Evolutionary conservation across 2,113 vertebrate genomes (phyloP).

Genomic region (Orientallactaga bullata): DNA sequence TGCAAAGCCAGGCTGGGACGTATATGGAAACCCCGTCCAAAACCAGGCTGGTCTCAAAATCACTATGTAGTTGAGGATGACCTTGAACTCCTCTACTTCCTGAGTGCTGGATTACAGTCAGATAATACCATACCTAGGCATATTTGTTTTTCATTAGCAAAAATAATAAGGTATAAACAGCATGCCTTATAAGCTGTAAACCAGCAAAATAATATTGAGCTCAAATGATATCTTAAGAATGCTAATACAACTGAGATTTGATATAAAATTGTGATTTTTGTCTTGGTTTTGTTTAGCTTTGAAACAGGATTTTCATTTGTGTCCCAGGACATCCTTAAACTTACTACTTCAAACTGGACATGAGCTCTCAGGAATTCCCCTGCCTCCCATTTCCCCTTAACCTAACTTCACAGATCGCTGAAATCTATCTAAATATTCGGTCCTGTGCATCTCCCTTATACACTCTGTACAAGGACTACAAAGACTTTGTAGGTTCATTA

Average conservation of each 20-base stretch:
- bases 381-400: not conserved
- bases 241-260: not conserved
- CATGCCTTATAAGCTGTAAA: not conserved
- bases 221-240: not conserved
- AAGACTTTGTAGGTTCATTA: not conserved
- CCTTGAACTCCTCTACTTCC: not conserved
- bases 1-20: no score
- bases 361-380: not conserved
- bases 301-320: not conserved
- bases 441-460: not conserved
- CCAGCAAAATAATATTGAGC: not conserved
- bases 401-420: not conserved
- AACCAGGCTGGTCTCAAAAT: no score
- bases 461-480: not conserved
- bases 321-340: not conserved
- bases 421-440: not conserved
- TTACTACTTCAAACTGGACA: not conserved
- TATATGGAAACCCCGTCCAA: no score
- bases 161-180: constrained; percentile 1
- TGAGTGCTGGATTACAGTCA: not conserved
- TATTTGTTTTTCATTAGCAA: not conserved
- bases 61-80: no score
- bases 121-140: not conserved
- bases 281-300: not conserved
- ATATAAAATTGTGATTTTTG: constrained; percentile 27